Evolutionary conservation across 2,888 invertebrate species (phyloP).

Genomic region (Drosophila prostipennis): DNA sequence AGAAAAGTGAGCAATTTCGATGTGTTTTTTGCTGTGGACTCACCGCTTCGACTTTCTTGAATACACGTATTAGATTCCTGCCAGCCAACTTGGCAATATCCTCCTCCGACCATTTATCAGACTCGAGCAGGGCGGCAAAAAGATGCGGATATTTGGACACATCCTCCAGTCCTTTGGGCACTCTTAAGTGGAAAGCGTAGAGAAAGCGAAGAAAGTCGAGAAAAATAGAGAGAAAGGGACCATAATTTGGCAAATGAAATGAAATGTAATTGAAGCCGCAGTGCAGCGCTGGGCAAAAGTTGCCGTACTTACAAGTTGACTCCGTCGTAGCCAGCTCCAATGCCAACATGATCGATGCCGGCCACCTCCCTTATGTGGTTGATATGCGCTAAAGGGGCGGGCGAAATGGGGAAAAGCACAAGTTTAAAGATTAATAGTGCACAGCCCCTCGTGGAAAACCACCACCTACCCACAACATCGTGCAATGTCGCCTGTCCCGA

Average conservation of each 20-base stretch:
- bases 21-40: constrained; percentile 83
- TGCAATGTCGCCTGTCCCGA: constrained; percentile 86
- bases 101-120: constrained; percentile 92
- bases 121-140: constrained; percentile 91
- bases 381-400: constrained; percentile 89
- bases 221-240: constrained; percentile 1
- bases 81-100: constrained; percentile 94
- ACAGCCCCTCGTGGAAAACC: not conserved
- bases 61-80: constrained; percentile 92
- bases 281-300: not conserved
- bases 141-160: constrained; percentile 94
- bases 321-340: constrained; percentile 95
- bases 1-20: constrained; percentile 37
- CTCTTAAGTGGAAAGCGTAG: constrained; percentile 64
- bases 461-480: constrained; percentile 86
- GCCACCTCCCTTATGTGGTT: constrained; percentile 94
- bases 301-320: constrained; percentile 92
- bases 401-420: constrained; percentile 27
- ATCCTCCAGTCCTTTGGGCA: constrained; percentile 92
- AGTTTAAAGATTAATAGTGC: constrained; percentile 40
- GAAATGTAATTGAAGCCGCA: constrained; percentile 31
- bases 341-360: constrained; percentile 94
- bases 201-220: constrained; percentile 8
- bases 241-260: constrained; percentile 46
- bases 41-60: constrained; percentile 90